Evolutionary conservation across 2,797 vertebrate species (phyloP).

Genomic region (Cyprinella venusta): DNA sequence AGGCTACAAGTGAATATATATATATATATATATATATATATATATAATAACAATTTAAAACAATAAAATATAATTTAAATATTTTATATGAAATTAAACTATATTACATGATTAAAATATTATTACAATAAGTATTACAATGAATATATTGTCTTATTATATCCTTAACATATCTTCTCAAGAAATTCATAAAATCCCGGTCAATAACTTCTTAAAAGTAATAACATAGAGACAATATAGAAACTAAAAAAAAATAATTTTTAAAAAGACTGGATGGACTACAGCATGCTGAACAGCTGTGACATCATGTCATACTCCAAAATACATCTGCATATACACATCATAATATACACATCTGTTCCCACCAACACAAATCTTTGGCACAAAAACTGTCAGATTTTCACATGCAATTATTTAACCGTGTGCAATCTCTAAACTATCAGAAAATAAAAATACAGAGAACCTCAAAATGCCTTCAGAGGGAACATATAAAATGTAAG

Average conservation of each 20-base stretch:
- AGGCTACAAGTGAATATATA: too few species aligned
- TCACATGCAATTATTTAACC: neutral
- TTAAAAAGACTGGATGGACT: too few species aligned
- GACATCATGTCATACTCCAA: neutral
- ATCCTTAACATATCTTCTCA: neutral
- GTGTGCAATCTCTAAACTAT: conserved; percentile 1
- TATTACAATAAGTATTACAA: neutral
- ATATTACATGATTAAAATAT: neutral
- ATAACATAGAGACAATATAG: too few species aligned
- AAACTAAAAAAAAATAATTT: too few species aligned
- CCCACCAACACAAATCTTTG: neutral
- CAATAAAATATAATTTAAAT: neutral
- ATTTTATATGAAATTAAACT: too few species aligned
- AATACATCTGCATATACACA: neutral
- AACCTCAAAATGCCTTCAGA: conserved; percentile 20
- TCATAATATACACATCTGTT: neutral
- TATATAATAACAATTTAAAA: too few species aligned
- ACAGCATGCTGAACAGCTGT: neutral
- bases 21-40: too few species aligned
- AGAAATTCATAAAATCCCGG: neutral
- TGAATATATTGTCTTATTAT: neutral
- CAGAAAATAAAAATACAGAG: conserved; percentile 10
- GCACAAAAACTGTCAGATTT: neutral
- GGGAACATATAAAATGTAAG: conserved; percentile 10
- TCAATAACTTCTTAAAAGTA: neutral